phyloP scores from a whole-genome alignment of 2,797 vertebrate genomes.

The Dermochelys coriacea region DNA sequence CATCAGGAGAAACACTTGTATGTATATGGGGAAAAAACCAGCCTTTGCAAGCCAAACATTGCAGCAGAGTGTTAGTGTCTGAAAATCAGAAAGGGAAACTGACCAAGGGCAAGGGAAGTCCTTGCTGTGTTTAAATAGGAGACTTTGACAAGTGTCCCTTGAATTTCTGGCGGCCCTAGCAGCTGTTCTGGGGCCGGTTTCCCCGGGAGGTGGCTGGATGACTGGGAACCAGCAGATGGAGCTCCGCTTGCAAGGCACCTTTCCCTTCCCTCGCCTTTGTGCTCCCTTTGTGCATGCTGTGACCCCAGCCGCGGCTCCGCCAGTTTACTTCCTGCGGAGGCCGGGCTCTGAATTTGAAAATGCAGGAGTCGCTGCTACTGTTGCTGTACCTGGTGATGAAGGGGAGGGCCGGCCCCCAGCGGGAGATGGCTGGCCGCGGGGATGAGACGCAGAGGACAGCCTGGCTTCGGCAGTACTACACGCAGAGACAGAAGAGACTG shows the following conservation, averaged over 20 bases:
- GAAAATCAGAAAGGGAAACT: not conserved
- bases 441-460: slow-evolving; percentile 80
- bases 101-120: not conserved
- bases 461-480: slow-evolving; percentile 83
- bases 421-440: slow-evolving; percentile 75
- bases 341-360: slow-evolving; percentile 45
- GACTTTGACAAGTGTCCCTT: not conserved
- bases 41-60: not conserved
- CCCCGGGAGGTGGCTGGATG: not conserved
- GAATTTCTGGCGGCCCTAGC: not conserved
- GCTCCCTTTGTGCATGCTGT: not conserved
- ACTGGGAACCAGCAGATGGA: not conserved
- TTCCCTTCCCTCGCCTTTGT: not conserved
- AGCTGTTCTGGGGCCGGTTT: too few relatives aligned
- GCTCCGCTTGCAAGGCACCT: not conserved
- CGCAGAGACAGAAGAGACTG: slow-evolving; percentile 73
- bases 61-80: not conserved
- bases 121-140: too few relatives aligned
- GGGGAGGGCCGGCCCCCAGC: slow-evolving; percentile 76
- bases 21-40: not conserved
- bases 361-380: slow-evolving; percentile 79
- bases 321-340: slow-evolving; percentile 47
- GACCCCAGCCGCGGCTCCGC: not conserved
- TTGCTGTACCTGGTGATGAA: slow-evolving; percentile 83
- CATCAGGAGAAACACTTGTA: not conserved